Conservation (phyloP, 2,888 invertebrate species). For the Odontocolon sp. region DNA sequence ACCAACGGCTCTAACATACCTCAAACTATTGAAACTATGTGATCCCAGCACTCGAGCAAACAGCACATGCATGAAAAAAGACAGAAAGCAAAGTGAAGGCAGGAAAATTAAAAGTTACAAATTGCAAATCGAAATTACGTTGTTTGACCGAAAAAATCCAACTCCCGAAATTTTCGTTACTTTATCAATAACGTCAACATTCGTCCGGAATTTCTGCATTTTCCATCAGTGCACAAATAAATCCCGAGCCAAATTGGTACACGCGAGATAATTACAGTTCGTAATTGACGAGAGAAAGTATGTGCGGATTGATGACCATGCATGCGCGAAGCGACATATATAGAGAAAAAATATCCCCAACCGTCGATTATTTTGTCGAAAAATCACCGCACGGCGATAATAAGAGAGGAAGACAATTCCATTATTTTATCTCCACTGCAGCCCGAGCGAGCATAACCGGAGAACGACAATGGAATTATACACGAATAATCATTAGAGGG, state of each 20-base stretch:
- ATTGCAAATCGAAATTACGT: too few relatives aligned
- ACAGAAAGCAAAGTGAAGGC: too few relatives aligned
- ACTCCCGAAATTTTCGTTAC: too few relatives aligned
- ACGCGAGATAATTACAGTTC: constrained; percentile 40
- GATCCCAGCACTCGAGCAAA: background rate
- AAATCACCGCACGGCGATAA: constrained; percentile 19
- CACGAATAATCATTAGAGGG: constrained; percentile 5
- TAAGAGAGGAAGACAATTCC: too few relatives aligned
- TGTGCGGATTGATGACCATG: constrained; percentile 16
- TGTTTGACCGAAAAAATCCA: too few relatives aligned
- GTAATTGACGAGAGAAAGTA: constrained; percentile 1
- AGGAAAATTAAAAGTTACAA: too few relatives aligned
- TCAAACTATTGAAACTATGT: background rate
- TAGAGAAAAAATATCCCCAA: background rate
- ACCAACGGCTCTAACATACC: background rate
- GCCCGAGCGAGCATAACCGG: background rate
- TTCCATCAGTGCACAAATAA: too few relatives aligned
- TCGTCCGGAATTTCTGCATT: too few relatives aligned
- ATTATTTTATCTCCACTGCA: constrained; percentile 18
- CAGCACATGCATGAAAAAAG: too few relatives aligned
- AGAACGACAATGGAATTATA: background rate
- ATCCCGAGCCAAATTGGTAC: constrained; percentile 39
- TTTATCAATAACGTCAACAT: too few relatives aligned
- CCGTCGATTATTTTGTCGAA: constrained; percentile 7
- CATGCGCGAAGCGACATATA: constrained; percentile 2